phyloP scores from a whole-genome alignment of 2,113 vertebrate species.

The Pristiophorus japonicus region DNA sequence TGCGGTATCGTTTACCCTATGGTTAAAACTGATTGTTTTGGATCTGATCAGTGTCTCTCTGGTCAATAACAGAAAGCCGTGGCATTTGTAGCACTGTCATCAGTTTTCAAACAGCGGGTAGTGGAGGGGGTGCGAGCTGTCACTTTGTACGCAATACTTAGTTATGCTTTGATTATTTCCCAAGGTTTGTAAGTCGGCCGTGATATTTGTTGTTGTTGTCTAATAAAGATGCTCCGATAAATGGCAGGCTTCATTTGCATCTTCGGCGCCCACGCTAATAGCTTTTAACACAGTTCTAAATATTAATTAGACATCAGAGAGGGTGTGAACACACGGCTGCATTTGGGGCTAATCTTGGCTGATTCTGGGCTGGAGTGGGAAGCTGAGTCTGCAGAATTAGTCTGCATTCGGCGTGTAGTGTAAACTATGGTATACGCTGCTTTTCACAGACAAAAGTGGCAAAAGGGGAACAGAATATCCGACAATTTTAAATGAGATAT shows the following conservation, averaged over 20 bases:
- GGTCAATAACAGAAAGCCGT: not conserved
- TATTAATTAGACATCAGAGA: not conserved
- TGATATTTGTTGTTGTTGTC: slow-evolving; percentile 11
- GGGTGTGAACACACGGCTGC: not conserved
- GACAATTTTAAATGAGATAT: not conserved
- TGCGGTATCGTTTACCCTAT: not conserved
- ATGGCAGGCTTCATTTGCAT: slow-evolving; percentile 18
- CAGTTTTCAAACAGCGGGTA: not conserved
- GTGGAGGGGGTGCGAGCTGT: not conserved
- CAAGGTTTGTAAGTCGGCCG: not conserved
- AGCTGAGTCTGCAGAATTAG: not conserved
- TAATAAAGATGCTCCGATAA: not conserved
- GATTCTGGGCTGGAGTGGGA: not conserved
- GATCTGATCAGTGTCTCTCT: not conserved
- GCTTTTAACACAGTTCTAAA: slow-evolving; percentile 18
- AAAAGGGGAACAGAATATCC: not conserved
- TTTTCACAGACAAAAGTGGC: not conserved
- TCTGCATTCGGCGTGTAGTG: not conserved
- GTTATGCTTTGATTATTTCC: not conserved
- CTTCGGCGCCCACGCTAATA: slow-evolving; percentile 6
- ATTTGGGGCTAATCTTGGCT: not conserved
- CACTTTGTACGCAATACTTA: not conserved
- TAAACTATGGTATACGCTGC: not conserved
- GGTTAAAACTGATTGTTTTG: not conserved
- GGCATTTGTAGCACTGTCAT: not conserved